Evolutionary conservation across 2,888 invertebrate genomes (phyloP).

Genomic region (Amphiduros pacificus): DNA sequence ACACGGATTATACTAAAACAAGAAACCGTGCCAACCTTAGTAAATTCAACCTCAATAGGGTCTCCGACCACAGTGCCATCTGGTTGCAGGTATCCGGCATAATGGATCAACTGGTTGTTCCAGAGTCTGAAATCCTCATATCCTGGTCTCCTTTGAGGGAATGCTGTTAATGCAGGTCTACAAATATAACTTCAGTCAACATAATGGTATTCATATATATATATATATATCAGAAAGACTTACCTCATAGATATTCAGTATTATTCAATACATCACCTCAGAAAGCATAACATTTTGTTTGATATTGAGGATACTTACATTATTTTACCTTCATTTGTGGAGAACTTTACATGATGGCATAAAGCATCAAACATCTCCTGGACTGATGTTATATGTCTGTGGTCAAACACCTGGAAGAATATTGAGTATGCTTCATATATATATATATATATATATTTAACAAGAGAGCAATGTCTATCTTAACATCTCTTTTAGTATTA

Average conservation of each 20-base stretch:
- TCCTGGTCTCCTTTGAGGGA: conserved; percentile 87
- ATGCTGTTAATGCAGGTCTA: conserved; percentile 95
- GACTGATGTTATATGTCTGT: conserved; percentile 90
- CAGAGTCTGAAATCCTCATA: conserved; percentile 90
- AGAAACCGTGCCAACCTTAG: conserved; percentile 83
- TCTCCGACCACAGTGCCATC: conserved; percentile 87
- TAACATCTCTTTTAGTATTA: too few species aligned
- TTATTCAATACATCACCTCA: too few species aligned
- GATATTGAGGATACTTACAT: too few species aligned
- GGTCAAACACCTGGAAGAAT: conserved; percentile 95
- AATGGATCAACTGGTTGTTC: conserved; percentile 90
- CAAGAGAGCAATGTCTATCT: too few species aligned
- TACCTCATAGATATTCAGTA: too few species aligned
- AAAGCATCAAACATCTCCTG: conserved; percentile 96
- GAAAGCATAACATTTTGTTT: too few species aligned
- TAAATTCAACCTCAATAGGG: conserved; percentile 85
- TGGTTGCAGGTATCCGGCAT: conserved; percentile 85
- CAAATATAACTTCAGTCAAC: too few species aligned
- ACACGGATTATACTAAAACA: too few species aligned
- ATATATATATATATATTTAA: too few species aligned
- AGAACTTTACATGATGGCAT: conserved; percentile 95
- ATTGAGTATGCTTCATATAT: too few species aligned
- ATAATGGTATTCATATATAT: too few species aligned
- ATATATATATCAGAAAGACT: too few species aligned
- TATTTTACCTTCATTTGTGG: conserved; percentile 94